Conservation (phyloP, 2,888 invertebrate species). For the Drosophila colorata region DNA sequence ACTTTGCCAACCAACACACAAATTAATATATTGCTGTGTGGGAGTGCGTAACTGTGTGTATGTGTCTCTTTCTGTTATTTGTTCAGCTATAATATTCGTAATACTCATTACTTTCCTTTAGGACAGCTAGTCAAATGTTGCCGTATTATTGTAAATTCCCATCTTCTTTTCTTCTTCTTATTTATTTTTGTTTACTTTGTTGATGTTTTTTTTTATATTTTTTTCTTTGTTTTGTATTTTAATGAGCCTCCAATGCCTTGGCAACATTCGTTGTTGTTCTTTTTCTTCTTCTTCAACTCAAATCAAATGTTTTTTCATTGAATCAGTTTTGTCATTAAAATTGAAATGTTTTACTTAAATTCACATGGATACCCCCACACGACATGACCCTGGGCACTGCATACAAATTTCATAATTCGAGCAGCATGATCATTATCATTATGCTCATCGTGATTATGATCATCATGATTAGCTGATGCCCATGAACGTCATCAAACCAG, state of each 20-base stretch:
- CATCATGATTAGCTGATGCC: slow-evolving; percentile 1
- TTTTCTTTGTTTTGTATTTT: slow-evolving; percentile 31
- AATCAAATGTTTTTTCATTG: slow-evolving; percentile 18
- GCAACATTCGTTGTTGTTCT: slow-evolving; percentile 24
- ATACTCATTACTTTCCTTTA: slow-evolving; percentile 30
- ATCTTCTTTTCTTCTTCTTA: slow-evolving; percentile 3
- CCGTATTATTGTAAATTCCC: slow-evolving; percentile 17
- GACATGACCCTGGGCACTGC: not conserved
- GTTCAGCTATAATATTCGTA: slow-evolving; percentile 29
- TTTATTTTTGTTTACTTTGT: slow-evolving; percentile 1
- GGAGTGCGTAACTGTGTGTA: not conserved
- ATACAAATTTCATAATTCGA: slow-evolving; percentile 24
- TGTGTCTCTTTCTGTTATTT: slow-evolving; percentile 26
- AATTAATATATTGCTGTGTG: slow-evolving; percentile 23
- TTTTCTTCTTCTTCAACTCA: not conserved
- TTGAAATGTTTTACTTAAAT: slow-evolving; percentile 25
- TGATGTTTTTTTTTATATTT: not conserved
- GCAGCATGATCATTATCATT: slow-evolving; percentile 16
- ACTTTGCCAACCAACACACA: slow-evolving; percentile 46
- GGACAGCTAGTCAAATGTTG: slow-evolving; percentile 16
- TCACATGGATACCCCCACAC: not conserved
- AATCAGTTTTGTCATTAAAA: slow-evolving; percentile 33
- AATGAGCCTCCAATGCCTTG: slow-evolving; percentile 43
- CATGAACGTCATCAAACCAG: slow-evolving; percentile 9
- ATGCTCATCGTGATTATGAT: not conserved